Conservation (phyloP, 2,113 vertebrate genomes). For the Crotalus viridis region DNA sequence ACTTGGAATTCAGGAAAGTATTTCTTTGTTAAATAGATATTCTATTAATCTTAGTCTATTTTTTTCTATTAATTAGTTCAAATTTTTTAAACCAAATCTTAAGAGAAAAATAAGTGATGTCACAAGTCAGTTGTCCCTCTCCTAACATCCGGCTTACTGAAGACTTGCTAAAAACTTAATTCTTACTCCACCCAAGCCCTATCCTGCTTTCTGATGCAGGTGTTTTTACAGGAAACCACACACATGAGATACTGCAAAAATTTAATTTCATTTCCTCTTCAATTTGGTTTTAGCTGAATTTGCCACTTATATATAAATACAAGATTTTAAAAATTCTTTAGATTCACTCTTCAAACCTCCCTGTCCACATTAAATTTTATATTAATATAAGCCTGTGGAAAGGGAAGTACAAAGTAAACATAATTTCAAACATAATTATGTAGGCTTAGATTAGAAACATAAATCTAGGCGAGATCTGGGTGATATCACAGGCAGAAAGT, state of each 20-base stretch:
- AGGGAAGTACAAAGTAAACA: not conserved
- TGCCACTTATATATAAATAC: not conserved
- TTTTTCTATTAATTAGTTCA: not conserved
- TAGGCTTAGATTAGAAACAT: not conserved
- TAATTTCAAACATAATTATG: not conserved
- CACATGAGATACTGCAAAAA: conserved; percentile 17
- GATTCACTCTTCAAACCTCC: not conserved
- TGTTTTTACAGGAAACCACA: conserved; percentile 36
- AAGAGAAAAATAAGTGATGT: not conserved
- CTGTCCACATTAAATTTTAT: not conserved
- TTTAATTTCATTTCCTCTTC: not conserved
- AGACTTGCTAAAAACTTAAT: not conserved
- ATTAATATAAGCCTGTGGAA: not conserved
- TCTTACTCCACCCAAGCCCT: not conserved
- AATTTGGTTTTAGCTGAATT: not conserved
- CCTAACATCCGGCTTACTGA: not conserved
- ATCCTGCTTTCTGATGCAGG: conserved; percentile 9
- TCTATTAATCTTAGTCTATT: not conserved
- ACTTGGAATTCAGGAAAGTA: not conserved
- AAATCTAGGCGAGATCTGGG: not conserved
- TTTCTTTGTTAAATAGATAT: not conserved
- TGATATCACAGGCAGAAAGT: not conserved
- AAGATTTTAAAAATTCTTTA: not conserved
- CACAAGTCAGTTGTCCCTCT: accelerated
- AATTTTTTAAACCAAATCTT: not conserved